Conservation (phyloP, 1,140 invertebrate genomes). For the Heliconius nattereri region DNA sequence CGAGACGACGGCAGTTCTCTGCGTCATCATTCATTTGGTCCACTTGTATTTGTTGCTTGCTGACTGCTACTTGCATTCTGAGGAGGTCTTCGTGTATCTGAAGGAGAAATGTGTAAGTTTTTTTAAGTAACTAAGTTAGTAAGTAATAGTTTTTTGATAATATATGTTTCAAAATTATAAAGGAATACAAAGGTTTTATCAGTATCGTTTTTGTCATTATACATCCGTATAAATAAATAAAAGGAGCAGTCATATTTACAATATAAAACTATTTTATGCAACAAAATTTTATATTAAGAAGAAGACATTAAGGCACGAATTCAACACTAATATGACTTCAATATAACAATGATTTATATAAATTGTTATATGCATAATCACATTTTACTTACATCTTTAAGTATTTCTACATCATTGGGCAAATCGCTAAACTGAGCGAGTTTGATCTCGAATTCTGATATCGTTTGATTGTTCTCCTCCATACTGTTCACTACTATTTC, state of each 20-base stretch:
- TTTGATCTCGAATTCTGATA: constrained; percentile 96
- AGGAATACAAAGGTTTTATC: no score
- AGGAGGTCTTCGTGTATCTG: constrained; percentile 88
- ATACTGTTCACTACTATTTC: constrained; percentile 94
- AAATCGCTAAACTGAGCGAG: constrained; percentile 82
- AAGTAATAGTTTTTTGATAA: no score
- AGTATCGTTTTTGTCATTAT: no score
- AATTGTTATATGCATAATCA: no score
- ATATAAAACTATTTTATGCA: no score
- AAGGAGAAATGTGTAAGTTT: background rate
- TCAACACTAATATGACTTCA: no score
- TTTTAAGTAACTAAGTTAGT: background rate
- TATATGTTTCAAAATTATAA: background rate
- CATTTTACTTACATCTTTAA: constrained; percentile 72
- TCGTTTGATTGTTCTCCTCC: constrained; percentile 93
- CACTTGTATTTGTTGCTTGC: constrained; percentile 92
- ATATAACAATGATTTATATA: no score
- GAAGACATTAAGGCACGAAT: no score
- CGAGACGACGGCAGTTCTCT: constrained; percentile 91
- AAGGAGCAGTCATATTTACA: no score
- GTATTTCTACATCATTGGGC: constrained; percentile 75
- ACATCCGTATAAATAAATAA: no score
- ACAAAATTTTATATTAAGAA: no score
- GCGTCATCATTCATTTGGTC: constrained; percentile 96
- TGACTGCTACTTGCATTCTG: constrained; percentile 89